Percentiles rank a stretch among this genome's conserved stretches.
Conservation (phyloP, 2,888 invertebrate genomes). For the Diogma glabrata region DNA sequence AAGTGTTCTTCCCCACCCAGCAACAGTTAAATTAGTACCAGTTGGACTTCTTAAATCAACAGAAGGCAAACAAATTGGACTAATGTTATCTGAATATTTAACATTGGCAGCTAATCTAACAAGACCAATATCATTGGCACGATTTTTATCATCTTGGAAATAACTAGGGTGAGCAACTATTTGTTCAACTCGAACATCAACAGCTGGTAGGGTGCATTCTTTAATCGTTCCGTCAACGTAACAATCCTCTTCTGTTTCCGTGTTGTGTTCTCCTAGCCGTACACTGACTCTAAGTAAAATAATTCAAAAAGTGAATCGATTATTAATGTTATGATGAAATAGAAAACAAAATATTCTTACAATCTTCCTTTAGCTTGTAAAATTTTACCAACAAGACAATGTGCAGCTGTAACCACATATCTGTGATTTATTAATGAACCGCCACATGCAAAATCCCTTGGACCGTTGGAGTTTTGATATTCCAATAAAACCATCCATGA, state of each 20-base stretch:
- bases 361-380: slow-evolving; percentile 39
- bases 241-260: slow-evolving; percentile 48
- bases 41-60: slow-evolving; percentile 28
- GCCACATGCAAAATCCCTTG: slow-evolving; percentile 46
- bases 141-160: slow-evolving; percentile 38
- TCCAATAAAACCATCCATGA: slow-evolving; percentile 52
- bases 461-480: slow-evolving; percentile 47
- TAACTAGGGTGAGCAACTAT: slow-evolving; percentile 52
- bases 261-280: slow-evolving; percentile 56
- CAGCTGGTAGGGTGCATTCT: slow-evolving; percentile 50
- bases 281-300: slow-evolving; percentile 35
- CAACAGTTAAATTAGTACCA: slow-evolving; percentile 42
- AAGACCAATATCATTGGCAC: slow-evolving; percentile 47
- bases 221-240: slow-evolving; percentile 31
- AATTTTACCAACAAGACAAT: slow-evolving; percentile 45
- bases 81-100: slow-evolving; percentile 41
- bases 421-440: slow-evolving; percentile 46
- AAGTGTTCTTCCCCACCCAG: slow-evolving; percentile 52
- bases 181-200: slow-evolving; percentile 49
- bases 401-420: slow-evolving; percentile 50
- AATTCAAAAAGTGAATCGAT: slow-evolving; percentile 6
- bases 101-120: slow-evolving; percentile 29
- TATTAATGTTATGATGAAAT: not conserved
- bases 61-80: slow-evolving; percentile 45
- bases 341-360: slow-evolving; percentile 37